Evolutionary conservation across 1,140 invertebrate genomes (phyloP).

Genomic region (Atta texana): DNA sequence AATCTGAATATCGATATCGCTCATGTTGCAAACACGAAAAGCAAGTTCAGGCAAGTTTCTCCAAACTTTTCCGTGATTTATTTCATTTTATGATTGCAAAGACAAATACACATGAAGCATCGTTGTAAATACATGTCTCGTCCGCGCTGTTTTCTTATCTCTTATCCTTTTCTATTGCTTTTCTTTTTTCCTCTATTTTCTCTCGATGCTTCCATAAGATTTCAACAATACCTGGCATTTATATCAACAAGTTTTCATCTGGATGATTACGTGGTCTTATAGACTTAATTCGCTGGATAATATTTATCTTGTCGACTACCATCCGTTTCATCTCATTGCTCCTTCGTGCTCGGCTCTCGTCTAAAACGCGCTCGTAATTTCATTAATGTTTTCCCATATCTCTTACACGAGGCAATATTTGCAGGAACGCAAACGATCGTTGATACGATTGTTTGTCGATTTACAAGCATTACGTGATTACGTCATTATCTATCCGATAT

Average conservation of each 20-base stretch:
- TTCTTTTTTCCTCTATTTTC: not conserved
- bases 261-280: not conserved
- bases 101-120: slow-evolving; percentile 72
- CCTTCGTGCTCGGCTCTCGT: not conserved
- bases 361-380: not conserved
- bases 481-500: slow-evolving; percentile 1
- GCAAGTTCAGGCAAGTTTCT: slow-evolving; percentile 21
- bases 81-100: slow-evolving; percentile 70
- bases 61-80: slow-evolving; percentile 63
- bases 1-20: not conserved
- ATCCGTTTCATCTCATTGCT: not conserved
- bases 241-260: slow-evolving; percentile 46
- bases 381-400: slow-evolving; percentile 2
- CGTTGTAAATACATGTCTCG: slow-evolving; percentile 66
- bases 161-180: not conserved
- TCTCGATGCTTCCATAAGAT: slow-evolving; percentile 14
- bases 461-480: slow-evolving; percentile 50
- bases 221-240: slow-evolving; percentile 23
- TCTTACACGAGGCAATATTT: slow-evolving; percentile 47
- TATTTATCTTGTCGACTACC: slow-evolving; percentile 5
- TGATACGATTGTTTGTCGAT: slow-evolving; percentile 50
- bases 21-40: not conserved
- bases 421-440: slow-evolving; percentile 54
- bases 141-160: not conserved
- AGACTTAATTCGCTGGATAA: slow-evolving; percentile 49